phyloP scores from a whole-genome alignment of 1,140 invertebrate species.

The Drosophila santomea region DNA sequence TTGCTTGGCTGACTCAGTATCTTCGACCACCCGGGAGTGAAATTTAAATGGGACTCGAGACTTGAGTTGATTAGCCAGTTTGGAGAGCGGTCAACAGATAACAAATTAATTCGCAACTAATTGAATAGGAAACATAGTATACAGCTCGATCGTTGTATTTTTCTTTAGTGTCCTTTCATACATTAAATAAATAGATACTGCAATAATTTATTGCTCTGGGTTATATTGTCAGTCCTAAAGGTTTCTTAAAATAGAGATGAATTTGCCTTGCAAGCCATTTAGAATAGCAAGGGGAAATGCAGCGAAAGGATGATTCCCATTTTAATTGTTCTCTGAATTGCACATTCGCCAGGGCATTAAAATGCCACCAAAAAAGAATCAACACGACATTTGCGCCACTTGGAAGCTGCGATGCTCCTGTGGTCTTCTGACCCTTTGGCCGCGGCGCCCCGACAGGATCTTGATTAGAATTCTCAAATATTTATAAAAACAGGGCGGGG shows the following conservation, averaged over 20 bases:
- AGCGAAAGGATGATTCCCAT: slow-evolving; percentile 16
- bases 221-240: not conserved
- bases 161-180: too few species aligned
- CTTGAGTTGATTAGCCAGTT: not conserved
- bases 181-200: too few species aligned
- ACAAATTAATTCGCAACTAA: too few species aligned
- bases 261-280: not conserved
- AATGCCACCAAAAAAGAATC: slow-evolving; percentile 80
- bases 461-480: slow-evolving; percentile 84
- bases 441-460: slow-evolving; percentile 55
- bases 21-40: slow-evolving; percentile 30
- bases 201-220: too few species aligned
- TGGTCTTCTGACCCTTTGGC: slow-evolving; percentile 6
- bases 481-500: slow-evolving; percentile 66
- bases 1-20: slow-evolving; percentile 13
- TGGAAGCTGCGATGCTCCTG: slow-evolving; percentile 18
- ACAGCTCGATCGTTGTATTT: too few species aligned
- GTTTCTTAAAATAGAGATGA: not conserved
- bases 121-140: not conserved
- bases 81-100: not conserved
- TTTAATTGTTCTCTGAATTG: slow-evolving; percentile 75
- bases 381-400: slow-evolving; percentile 78
- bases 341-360: slow-evolving; percentile 76
- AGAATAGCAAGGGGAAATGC: slow-evolving; percentile 2
- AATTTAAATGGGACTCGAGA: not conserved